phyloP scores from a whole-genome alignment of 1,140 invertebrate species.

The Ostrea denselamellosa region DNA sequence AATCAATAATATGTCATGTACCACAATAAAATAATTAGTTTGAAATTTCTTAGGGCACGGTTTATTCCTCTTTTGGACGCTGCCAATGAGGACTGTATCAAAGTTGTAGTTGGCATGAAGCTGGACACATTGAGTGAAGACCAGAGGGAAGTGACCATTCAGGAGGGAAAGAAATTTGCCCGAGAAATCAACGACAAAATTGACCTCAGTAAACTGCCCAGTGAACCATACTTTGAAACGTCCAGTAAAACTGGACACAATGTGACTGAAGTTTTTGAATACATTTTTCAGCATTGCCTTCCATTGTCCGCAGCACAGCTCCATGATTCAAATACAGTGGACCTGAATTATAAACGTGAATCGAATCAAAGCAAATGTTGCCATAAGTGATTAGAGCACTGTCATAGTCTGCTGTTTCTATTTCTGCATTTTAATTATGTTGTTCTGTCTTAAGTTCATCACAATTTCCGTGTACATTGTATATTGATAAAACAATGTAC shows the following conservation, averaged over 20 bases:
- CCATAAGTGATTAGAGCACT: not conserved
- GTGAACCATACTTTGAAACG: constrained; percentile 78
- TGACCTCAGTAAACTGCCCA: constrained; percentile 59
- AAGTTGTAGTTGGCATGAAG: constrained; percentile 78
- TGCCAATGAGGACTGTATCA: constrained; percentile 74
- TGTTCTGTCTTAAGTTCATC: no score
- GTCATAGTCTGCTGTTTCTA: not conserved
- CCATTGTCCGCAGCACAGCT: constrained; percentile 62
- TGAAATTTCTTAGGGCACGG: constrained; percentile 68
- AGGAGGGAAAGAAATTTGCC: constrained; percentile 71
- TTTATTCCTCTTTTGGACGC: constrained; percentile 76
- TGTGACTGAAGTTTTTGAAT: constrained; percentile 78
- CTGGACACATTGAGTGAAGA: constrained; percentile 69
- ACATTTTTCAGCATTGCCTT: constrained; percentile 75
- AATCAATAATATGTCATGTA: not conserved
- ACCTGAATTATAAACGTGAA: not conserved
- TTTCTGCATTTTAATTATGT: no score
- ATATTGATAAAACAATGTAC: no score
- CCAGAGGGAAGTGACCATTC: constrained; percentile 66
- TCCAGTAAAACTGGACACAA: constrained; percentile 76
- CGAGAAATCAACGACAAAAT: constrained; percentile 73
- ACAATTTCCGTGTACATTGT: no score
- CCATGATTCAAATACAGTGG: not conserved
- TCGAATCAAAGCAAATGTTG: not conserved
- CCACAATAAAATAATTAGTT: not conserved